Conservation (phyloP, 2,888 invertebrate genomes). For the Rhamnusium bicolor region DNA sequence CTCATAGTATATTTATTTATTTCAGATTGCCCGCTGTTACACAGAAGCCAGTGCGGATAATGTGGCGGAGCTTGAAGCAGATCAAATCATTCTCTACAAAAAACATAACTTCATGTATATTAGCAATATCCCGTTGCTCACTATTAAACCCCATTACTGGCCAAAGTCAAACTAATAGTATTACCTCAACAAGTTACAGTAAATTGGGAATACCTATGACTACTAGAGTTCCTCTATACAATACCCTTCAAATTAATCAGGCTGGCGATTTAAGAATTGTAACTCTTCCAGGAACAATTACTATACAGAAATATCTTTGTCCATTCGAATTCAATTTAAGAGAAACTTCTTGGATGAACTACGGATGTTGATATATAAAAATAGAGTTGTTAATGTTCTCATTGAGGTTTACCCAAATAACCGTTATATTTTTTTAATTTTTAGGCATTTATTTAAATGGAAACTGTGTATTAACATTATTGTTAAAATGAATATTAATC, state of each 20-base stretch:
- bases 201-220: constrained; percentile 58
- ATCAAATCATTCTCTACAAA: constrained; percentile 74
- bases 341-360: constrained; percentile 67
- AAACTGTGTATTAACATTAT: too few relatives aligned
- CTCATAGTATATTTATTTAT: constrained; percentile 14
- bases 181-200: constrained; percentile 63
- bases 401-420: too few relatives aligned
- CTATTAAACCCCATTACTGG: constrained; percentile 79
- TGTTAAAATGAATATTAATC: too few relatives aligned
- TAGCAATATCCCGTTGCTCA: constrained; percentile 77
- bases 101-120: constrained; percentile 79
- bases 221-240: constrained; percentile 69
- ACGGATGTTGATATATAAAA: constrained; percentile 51
- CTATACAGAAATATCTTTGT: constrained; percentile 74
- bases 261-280: constrained; percentile 74
- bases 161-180: constrained; percentile 74
- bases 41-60: constrained; percentile 73
- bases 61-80: constrained; percentile 71
- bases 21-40: constrained; percentile 73
- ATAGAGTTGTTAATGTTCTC: too few relatives aligned
- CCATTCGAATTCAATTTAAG: constrained; percentile 72
- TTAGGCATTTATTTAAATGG: too few relatives aligned
- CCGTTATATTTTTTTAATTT: too few relatives aligned
- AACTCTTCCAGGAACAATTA: constrained; percentile 73
- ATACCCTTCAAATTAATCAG: constrained; percentile 75